Percentiles rank a stretch among this genome's conserved stretches.
Conservation (phyloP, 2,888 invertebrate genomes). For the Eupeodes luniger region DNA sequence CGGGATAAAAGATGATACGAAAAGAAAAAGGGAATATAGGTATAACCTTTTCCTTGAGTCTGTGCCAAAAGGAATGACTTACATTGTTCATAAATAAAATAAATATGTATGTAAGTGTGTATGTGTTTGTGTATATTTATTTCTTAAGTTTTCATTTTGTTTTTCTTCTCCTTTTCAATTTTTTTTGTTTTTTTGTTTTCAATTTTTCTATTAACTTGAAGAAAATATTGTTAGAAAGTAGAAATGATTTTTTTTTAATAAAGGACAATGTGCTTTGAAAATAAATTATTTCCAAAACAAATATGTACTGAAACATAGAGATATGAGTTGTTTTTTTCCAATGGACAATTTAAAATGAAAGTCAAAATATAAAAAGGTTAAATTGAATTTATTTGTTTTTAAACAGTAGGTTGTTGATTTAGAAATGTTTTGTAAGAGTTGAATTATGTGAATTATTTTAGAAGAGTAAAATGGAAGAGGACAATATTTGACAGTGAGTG, state of each 20-base stretch:
- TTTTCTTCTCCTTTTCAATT: constrained; percentile 22
- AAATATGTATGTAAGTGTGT: constrained; percentile 37
- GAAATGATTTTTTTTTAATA: constrained; percentile 27
- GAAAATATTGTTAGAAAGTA: constrained; percentile 36
- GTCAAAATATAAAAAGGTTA: neutral
- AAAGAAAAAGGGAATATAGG: constrained; percentile 24
- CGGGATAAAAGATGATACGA: constrained; percentile 47
- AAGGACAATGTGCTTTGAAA: constrained; percentile 29
- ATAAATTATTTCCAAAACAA: neutral
- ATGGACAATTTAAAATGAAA: neutral
- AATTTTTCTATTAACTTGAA: constrained; percentile 37
- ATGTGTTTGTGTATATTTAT: neutral
- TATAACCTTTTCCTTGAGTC: constrained; percentile 33
- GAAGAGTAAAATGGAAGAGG: no score
- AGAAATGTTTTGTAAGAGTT: no score
- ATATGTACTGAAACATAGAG: neutral
- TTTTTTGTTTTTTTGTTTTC: constrained; percentile 20
- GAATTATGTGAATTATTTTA: no score
- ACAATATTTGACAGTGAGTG: no score
- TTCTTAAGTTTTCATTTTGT: constrained; percentile 54
- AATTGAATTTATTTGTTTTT: constrained; percentile 10
- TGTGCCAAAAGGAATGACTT: constrained; percentile 35
- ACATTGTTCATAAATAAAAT: constrained; percentile 72
- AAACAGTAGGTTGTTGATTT: neutral
- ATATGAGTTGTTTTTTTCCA: neutral